Conservation (phyloP, 2,888 invertebrate genomes). For the Cerceris rybyensis region DNA sequence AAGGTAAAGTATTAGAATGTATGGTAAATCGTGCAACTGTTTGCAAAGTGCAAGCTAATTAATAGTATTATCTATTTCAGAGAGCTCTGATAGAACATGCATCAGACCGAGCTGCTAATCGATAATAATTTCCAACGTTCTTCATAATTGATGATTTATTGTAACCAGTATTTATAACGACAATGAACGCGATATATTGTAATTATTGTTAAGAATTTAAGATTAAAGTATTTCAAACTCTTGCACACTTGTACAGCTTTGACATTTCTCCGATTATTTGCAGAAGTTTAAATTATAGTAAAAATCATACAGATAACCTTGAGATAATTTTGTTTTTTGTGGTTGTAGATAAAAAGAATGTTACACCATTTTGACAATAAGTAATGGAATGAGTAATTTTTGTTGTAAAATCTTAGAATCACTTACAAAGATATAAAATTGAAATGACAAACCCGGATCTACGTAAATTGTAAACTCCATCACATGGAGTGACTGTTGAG, state of each 20-base stretch:
- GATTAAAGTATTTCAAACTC: no score
- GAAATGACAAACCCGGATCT: background rate
- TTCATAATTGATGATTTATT: background rate
- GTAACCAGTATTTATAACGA: background rate
- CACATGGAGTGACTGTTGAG: no score
- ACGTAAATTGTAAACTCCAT: background rate
- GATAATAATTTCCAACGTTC: background rate
- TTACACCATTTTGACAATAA: no score
- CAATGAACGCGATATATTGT: background rate
- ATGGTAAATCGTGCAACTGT: background rate
- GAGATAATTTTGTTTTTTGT: no score
- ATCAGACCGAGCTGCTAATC: constrained; percentile 55
- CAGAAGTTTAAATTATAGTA: background rate
- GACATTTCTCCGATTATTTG: no score
- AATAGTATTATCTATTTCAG: constrained; percentile 61
- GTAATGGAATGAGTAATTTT: no score
- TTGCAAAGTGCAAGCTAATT: constrained; percentile 8
- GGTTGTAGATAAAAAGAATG: no score
- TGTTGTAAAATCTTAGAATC: no score
- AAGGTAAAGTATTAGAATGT: constrained; percentile 84
- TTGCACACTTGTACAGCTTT: no score
- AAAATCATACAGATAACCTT: background rate
- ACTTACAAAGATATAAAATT: no score
- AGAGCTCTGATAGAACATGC: constrained; percentile 72
- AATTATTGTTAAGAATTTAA: background rate